Conservation (phyloP, 2,797 vertebrate genomes). For the Choloepus didactylus region DNA sequence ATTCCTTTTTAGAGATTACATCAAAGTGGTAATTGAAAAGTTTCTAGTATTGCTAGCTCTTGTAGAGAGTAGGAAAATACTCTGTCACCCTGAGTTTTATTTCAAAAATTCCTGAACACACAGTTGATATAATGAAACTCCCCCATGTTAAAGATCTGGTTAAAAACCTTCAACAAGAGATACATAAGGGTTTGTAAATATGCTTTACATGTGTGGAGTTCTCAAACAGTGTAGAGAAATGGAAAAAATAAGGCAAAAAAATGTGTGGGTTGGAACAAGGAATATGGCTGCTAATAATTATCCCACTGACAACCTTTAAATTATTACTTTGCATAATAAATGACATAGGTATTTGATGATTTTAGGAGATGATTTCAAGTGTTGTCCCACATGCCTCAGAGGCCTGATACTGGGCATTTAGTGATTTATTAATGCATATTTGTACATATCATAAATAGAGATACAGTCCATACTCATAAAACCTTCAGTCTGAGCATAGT, state of each 20-base stretch:
- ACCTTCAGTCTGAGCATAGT: background rate
- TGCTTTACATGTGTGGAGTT: background rate
- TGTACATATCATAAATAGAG: background rate
- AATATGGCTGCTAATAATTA: background rate
- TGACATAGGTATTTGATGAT: background rate
- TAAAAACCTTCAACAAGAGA: background rate
- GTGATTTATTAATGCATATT: slow-evolving; percentile 7
- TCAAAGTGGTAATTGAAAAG: background rate
- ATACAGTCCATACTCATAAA: background rate
- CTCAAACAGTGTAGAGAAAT: background rate
- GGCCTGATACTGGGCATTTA: background rate
- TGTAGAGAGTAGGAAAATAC: background rate
- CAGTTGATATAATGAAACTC: background rate
- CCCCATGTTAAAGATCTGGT: background rate
- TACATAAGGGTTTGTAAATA: background rate
- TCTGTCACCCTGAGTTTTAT: background rate
- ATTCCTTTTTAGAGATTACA: background rate
- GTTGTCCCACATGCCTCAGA: background rate
- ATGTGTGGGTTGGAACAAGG: background rate
- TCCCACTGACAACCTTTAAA: background rate
- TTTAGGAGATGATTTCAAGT: background rate
- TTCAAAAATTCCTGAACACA: background rate
- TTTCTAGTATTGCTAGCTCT: background rate
- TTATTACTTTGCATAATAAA: background rate
- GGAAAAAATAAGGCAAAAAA: background rate